Conservation (phyloP, 2,113 vertebrate species). For the Phoenicopterus ruber region DNA sequence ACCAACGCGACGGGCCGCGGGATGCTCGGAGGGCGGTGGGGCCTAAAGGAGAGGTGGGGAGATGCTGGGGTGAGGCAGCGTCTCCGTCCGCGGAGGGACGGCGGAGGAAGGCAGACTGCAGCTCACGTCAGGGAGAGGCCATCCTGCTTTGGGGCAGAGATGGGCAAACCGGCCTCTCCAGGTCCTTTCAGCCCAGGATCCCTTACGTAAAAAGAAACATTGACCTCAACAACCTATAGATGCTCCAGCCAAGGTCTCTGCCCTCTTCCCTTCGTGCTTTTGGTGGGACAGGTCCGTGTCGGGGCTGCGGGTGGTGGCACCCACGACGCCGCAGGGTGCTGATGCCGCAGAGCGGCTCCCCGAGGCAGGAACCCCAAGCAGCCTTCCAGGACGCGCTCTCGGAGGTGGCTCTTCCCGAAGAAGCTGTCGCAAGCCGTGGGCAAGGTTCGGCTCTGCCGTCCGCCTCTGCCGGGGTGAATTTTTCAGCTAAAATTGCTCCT, state of each 20-base stretch:
- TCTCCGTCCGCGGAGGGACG: neutral
- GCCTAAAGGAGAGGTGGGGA: neutral
- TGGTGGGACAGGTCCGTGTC: neutral
- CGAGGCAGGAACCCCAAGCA: fast-evolving
- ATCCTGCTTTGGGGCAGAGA: neutral
- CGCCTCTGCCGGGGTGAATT: neutral
- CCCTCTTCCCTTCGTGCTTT: neutral
- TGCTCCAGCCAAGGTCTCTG: neutral
- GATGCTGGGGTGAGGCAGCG: fast-evolving
- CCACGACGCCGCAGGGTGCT: neutral
- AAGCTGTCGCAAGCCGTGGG: fast-evolving
- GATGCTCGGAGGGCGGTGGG: neutral
- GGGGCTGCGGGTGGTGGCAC: neutral
- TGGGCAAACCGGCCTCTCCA: neutral
- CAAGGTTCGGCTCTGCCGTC: neutral
- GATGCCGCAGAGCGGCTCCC: neutral
- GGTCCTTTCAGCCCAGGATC: neutral
- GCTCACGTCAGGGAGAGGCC: neutral
- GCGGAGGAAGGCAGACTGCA: neutral
- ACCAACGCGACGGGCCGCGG: fast-evolving
- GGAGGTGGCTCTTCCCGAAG: neutral
- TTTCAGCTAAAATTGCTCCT: fast-evolving
- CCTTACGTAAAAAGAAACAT: fast-evolving
- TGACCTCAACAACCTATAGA: neutral
- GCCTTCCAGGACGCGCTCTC: fast-evolving